These are phyloP conservation scores for Chromoteleia sp. DNA, from an alignment of 2,888 invertebrate species.

Conservation along the genomic window DNA sequence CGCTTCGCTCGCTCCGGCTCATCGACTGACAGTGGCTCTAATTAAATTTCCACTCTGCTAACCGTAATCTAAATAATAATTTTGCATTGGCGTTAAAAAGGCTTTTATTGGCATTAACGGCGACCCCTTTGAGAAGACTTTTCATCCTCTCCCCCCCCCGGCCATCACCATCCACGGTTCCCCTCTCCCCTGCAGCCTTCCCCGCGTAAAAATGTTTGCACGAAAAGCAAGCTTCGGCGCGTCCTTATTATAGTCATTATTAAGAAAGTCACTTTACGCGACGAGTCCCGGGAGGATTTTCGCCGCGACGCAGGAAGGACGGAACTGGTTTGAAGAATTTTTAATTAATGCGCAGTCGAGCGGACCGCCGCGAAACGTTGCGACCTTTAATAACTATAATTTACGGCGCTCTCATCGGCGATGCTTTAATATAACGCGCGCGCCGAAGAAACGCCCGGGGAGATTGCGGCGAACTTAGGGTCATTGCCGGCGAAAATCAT, in stretches of 20 bases:
- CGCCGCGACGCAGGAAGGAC: conserved; percentile 50
- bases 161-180: too few species aligned
- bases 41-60: conserved; percentile 63
- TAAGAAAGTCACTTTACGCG: conserved; percentile 66
- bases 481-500: conserved; percentile 14
- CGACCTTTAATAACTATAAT: conserved; percentile 66
- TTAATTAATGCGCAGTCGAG: conserved; percentile 73
- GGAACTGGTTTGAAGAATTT: conserved; percentile 73
- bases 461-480: conserved; percentile 8
- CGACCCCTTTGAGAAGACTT: conserved; percentile 39
- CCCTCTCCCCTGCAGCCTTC: neutral
- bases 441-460: conserved; percentile 23
- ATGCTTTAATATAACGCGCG: conserved; percentile 50
- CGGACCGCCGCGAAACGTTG: conserved; percentile 50
- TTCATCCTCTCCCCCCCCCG: neutral
- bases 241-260: conserved; percentile 68
- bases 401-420: conserved; percentile 50
- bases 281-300: conserved; percentile 62
- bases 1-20: conserved; percentile 30
- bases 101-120: conserved; percentile 61
- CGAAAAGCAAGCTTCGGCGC: conserved; percentile 65
- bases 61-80: conserved; percentile 63
- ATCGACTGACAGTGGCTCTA: conserved; percentile 60
- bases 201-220: conserved; percentile 61
- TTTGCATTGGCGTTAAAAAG: conserved; percentile 55